A percentile compares a stretch with the other conserved stretches of the same genome.
Evolutionary conservation across 2,797 vertebrate genomes (phyloP).

Genomic region (Rhodeus uyekii): DNA sequence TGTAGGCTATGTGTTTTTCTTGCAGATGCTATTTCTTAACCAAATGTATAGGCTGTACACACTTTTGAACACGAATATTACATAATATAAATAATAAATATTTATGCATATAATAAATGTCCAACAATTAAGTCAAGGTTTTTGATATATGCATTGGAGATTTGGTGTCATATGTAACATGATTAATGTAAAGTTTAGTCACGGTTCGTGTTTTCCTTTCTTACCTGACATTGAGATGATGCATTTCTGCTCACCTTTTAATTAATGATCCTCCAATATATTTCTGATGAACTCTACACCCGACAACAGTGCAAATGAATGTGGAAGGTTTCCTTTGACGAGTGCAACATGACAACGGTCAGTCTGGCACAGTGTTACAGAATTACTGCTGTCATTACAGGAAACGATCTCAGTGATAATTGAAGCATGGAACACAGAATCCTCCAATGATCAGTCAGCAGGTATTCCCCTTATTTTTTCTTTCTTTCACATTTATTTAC

Average conservation of each 20-base stretch:
- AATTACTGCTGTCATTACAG: conserved; percentile 67
- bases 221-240: not conserved
- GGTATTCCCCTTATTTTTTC: conserved; percentile 67
- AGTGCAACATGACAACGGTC: not conserved
- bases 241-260: not conserved
- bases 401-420: conserved; percentile 83
- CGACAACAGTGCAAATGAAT: not conserved
- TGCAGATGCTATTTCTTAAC: not conserved
- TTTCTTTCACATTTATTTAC: not conserved
- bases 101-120: no score
- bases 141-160: no score
- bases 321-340: no score
- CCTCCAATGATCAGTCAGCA: conserved; percentile 71
- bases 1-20: not conserved
- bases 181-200: not conserved
- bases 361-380: not conserved
- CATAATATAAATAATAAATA: no score
- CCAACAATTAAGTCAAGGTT: no score
- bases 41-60: not conserved
- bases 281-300: not conserved
- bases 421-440: conserved; percentile 82
- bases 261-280: no score
- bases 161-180: not conserved
- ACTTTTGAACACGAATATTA: not conserved
- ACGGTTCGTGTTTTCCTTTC: no score